These are phyloP conservation scores for Drosophila mettleri DNA, from an alignment of 2,888 invertebrate species.

Conservation along the genomic window DNA sequence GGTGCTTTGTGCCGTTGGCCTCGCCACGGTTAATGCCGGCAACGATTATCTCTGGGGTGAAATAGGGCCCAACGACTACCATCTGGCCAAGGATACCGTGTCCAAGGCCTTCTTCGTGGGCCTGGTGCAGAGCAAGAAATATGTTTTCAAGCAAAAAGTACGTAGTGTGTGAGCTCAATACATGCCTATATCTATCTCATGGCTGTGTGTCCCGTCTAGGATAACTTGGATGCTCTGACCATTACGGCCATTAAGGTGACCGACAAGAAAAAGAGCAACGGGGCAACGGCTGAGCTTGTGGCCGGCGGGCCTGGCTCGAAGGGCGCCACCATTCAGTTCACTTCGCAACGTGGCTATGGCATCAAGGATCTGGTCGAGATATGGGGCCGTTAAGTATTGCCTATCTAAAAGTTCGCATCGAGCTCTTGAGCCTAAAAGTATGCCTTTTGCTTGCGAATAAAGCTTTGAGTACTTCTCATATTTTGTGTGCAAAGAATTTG, in stretches of 20 bases:
- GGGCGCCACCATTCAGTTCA: conserved; percentile 84
- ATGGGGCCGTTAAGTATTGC: conserved; percentile 61
- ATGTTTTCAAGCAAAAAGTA: conserved; percentile 74
- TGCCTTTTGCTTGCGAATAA: conserved; percentile 11
- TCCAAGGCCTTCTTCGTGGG: conserved; percentile 70
- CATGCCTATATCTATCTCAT: no score
- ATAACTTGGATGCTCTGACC: conserved; percentile 62
- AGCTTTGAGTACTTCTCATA: neutral
- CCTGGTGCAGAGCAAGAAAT: conserved; percentile 55
- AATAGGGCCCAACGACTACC: conserved; percentile 59
- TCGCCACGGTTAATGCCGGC: conserved; percentile 46
- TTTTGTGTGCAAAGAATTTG: neutral
- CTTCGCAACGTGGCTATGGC: conserved; percentile 84
- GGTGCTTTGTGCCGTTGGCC: conserved; percentile 35
- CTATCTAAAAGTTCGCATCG: neutral
- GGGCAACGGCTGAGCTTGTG: conserved; percentile 83
- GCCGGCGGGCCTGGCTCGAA: conserved; percentile 85
- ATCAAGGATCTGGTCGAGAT: conserved; percentile 82
- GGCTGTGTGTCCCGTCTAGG: conserved; percentile 30
- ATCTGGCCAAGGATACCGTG: conserved; percentile 73
- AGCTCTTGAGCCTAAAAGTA: conserved; percentile 39
- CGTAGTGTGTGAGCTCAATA: conserved; percentile 8
- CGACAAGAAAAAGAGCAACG: conserved; percentile 70
- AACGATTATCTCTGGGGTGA: conserved; percentile 79
- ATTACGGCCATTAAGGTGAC: conserved; percentile 69